Base-by-base conservation (phyloP, 2,888 invertebrate genomes). In the Drosophila setosimentum region DNA sequence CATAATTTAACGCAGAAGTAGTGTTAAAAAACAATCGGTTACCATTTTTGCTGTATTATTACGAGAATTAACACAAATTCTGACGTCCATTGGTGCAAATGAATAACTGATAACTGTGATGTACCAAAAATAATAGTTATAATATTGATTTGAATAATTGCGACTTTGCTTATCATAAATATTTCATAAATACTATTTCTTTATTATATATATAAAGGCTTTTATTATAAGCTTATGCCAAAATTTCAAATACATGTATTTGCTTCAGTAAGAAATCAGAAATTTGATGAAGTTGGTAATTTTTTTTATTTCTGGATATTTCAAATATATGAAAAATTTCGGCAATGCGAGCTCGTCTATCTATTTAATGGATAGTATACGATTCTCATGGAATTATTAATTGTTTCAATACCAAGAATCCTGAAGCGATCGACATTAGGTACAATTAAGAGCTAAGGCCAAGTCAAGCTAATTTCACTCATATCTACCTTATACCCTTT, bases 401-500 rank as follows among this genome's bases (percentile, higher is more conserved):
- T 65, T 69, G 49, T 54, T 65, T 57, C 30, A 49, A 78, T 74
- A 77, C 70, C 66, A 27, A 63, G 77, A 78, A 77, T 60, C 40
- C 53, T 30, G 30, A 63, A 50, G n/a, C 73, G 60, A 69, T 77
- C 73, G 69, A 69, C 78, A 77, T 53, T 35, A 37, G 51, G n/a
- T 37, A 49, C 32, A 76, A 68, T 73, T 68, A 64, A 73, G 45
- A 64, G 32, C 18, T n/a, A 27, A 40, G 51, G 55, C 29, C 33
- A 58, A 29, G 21, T 24, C 30, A 18, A 35, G 62, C 53, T 53
- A 67, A 60, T 48, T 68, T 50, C 61, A 49, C 45, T 40, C 50
- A 35, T 10, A 49, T 30, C n/a, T 21, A 27, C 24, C 49, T 37
- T 4, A 16, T 4, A 8, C 57, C 40, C 11, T 29, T 24, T 5